These are phyloP conservation scores for Morpho helenor DNA, from an alignment of 2,888 invertebrate species.

Conservation along the genomic window DNA sequence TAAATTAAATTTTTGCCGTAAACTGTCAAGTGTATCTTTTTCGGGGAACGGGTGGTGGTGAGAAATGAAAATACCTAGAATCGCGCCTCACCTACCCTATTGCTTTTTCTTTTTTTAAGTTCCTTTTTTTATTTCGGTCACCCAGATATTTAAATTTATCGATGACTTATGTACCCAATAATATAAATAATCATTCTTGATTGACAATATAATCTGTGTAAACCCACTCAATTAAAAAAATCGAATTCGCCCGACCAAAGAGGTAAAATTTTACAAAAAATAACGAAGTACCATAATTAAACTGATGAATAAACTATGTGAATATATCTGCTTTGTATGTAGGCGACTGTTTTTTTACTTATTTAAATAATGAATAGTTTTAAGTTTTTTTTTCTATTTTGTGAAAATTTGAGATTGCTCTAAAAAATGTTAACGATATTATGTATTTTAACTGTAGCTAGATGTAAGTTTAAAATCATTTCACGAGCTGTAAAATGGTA, in stretches of 20 bases:
- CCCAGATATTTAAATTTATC: too few species aligned
- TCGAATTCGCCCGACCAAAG: slow-evolving; percentile 26
- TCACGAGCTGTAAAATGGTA: slow-evolving; percentile 17
- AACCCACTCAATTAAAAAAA: too few species aligned
- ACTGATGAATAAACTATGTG: slow-evolving; percentile 37
- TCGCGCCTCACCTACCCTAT: too few species aligned
- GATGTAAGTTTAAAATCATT: slow-evolving; percentile 16
- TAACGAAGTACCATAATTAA: neutral
- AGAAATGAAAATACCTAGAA: too few species aligned
- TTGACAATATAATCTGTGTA: too few species aligned
- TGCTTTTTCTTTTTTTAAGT: too few species aligned
- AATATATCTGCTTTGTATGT: slow-evolving; percentile 45
- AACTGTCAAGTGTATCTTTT: too few species aligned
- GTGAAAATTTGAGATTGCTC: slow-evolving; percentile 20
- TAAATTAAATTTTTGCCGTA: too few species aligned
- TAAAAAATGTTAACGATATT: slow-evolving; percentile 20
- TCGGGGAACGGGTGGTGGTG: too few species aligned
- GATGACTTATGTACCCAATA: too few species aligned
- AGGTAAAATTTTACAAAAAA: slow-evolving; percentile 9
- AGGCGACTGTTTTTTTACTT: slow-evolving; percentile 33
- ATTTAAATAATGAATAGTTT: slow-evolving; percentile 3
- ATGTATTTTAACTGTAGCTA: slow-evolving; percentile 11
- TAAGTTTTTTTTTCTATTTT: slow-evolving; percentile 22
- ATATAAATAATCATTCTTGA: too few species aligned
- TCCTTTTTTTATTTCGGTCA: too few species aligned